Evolutionary conservation across 2,888 invertebrate genomes (phyloP).

Genomic region (Erpobdella octoculata): DNA sequence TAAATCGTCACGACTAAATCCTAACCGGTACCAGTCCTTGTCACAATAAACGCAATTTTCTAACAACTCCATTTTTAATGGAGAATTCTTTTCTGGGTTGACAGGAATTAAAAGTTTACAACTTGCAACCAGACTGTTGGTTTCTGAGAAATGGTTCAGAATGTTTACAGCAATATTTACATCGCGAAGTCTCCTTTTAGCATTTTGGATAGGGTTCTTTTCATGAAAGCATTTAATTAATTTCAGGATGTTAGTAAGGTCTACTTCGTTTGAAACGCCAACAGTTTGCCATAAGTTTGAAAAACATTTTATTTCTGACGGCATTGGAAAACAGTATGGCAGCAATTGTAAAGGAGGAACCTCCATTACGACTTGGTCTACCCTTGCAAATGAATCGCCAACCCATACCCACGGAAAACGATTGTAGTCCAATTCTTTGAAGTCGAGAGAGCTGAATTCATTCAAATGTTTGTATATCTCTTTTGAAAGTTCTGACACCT

Average conservation of each 20-base stretch:
- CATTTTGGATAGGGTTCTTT: background rate
- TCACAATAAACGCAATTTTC: constrained; percentile 38
- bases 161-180: constrained; percentile 33
- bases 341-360: constrained; percentile 28
- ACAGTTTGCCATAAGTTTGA: constrained; percentile 30
- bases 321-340: constrained; percentile 37
- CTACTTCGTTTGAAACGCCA: constrained; percentile 21
- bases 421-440: background rate
- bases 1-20: constrained; percentile 31
- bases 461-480: constrained; percentile 21
- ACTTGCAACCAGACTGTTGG: background rate
- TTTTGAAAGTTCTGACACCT: background rate
- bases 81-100: background rate
- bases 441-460: background rate
- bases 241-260: background rate
- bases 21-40: constrained; percentile 36
- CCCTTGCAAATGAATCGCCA: constrained; percentile 36
- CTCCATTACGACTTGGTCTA: constrained; percentile 31
- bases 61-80: constrained; percentile 24
- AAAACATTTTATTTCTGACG: constrained; percentile 33
- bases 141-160: constrained; percentile 31
- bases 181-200: constrained; percentile 13
- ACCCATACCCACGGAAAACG: constrained; percentile 38
- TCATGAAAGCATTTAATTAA: constrained; percentile 6
- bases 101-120: constrained; percentile 17